Evolutionary conservation across 2,888 invertebrate genomes (phyloP).

Genomic region (Melanotus villosus): DNA sequence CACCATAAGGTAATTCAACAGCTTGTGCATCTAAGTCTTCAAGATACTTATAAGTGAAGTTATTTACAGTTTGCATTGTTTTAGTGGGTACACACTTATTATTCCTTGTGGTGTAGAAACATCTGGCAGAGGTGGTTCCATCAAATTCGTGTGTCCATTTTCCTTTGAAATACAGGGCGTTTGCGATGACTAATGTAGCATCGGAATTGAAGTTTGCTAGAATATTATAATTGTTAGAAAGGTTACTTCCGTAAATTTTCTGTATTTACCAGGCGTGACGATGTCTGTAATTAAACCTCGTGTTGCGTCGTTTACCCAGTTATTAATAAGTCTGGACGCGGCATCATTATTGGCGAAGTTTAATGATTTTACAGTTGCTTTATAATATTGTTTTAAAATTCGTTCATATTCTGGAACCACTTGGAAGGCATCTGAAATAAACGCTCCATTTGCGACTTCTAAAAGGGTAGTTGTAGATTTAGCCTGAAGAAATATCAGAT

Average conservation of each 20-base stretch:
- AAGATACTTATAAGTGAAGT: conserved; percentile 75
- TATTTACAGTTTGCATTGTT: conserved; percentile 79
- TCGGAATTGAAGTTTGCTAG: conserved; percentile 69
- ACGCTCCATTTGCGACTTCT: conserved; percentile 70
- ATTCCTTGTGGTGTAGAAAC: conserved; percentile 76
- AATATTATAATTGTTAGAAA: conserved; percentile 59
- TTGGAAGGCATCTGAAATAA: conserved; percentile 67
- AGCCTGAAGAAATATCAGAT: conserved; percentile 53
- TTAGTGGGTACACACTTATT: conserved; percentile 75
- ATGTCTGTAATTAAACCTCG: conserved; percentile 72
- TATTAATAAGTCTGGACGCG: conserved; percentile 71
- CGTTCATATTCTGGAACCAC: conserved; percentile 68
- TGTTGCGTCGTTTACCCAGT: conserved; percentile 74
- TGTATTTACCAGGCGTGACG: conserved; percentile 69
- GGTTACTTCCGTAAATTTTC: too few relatives aligned
- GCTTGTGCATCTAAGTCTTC: conserved; percentile 77
- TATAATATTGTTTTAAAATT: conserved; percentile 69
- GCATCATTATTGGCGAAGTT: conserved; percentile 69
- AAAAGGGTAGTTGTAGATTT: conserved; percentile 57
- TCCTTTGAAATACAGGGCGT: conserved; percentile 86
- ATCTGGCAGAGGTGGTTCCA: conserved; percentile 69
- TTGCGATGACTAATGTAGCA: conserved; percentile 79
- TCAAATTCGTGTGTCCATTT: conserved; percentile 81
- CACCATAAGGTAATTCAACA: conserved; percentile 82
- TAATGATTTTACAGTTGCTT: conserved; percentile 68